Percentiles rank a stretch among this genome's conserved stretches.
These are phyloP conservation scores for Eupelmus urozonus DNA, from an alignment of 2,888 invertebrate species.

Conservation along the genomic window DNA sequence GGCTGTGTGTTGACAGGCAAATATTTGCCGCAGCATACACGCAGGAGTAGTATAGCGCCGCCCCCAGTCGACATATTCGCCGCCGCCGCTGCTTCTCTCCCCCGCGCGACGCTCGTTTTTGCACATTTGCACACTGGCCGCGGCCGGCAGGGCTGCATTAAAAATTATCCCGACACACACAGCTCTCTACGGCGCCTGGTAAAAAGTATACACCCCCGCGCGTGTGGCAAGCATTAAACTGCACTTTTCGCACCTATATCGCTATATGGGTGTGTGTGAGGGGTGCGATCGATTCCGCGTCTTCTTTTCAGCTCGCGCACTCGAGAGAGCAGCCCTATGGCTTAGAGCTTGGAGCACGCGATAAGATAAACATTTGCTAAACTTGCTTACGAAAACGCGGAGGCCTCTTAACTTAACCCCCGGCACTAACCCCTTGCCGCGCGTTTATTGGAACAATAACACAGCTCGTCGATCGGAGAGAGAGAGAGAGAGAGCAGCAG, in stretches of 20 bases:
- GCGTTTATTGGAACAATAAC: neutral
- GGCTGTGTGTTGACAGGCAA: conserved; percentile 73
- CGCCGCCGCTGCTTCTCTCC: no score
- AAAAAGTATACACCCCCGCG: no score
- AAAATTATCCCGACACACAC: conserved; percentile 29
- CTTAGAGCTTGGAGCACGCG: no score
- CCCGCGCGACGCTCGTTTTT: neutral
- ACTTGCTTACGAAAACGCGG: neutral
- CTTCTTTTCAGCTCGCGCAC: neutral
- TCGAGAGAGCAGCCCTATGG: no score
- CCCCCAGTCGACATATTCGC: neutral
- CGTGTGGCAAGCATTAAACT: no score
- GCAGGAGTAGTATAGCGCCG: conserved; percentile 49
- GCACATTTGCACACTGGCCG: neutral
- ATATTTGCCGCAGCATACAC: conserved; percentile 74
- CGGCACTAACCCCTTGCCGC: neutral
- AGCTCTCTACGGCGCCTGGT: no score
- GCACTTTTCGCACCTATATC: no score
- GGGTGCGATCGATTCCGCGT: no score
- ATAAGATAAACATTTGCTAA: neutral
- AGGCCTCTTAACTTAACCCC: neutral
- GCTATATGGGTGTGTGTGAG: no score
- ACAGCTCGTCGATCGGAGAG: neutral
- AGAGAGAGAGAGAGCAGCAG: no score
- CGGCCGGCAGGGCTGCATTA: conserved; percentile 14